Evolutionary conservation across 2,113 vertebrate species (phyloP).

Genomic region (Ophthalmolycus amberensis): DNA sequence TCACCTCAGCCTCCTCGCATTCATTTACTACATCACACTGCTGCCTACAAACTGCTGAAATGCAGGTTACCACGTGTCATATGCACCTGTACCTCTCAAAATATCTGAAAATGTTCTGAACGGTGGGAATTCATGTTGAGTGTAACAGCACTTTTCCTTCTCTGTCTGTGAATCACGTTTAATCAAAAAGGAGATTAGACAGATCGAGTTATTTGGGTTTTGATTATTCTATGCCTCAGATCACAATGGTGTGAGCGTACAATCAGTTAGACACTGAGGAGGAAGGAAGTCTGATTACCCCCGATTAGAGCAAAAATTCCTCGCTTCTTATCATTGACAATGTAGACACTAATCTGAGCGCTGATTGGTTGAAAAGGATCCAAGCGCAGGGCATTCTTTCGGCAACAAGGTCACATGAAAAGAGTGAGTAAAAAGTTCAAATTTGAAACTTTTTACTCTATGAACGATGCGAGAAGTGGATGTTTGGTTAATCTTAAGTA

Average conservation of each 20-base stretch:
- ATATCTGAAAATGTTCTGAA: not conserved
- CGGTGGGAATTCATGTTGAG: not conserved
- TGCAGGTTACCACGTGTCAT: not conserved
- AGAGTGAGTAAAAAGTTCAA: conserved; percentile 27
- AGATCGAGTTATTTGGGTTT: conserved; percentile 52
- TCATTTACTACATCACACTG: not conserved
- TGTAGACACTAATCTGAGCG: conserved; percentile 39
- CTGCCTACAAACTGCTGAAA: not conserved
- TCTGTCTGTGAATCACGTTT: conserved; percentile 23
- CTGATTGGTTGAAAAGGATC: conserved; percentile 48
- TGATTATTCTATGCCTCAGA: conserved; percentile 48
- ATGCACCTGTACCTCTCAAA: not conserved
- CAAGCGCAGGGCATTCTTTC: not conserved
- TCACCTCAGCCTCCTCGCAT: not conserved
- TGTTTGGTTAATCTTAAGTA: not conserved
- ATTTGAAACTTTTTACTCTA: conserved; percentile 27
- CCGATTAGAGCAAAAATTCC: conserved; percentile 56
- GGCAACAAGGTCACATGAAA: conserved; percentile 47
- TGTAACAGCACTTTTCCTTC: not conserved
- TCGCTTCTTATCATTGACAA: conserved; percentile 52
- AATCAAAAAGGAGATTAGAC: conserved; percentile 55
- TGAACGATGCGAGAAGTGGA: not conserved
- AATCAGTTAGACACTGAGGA: conserved; percentile 58
- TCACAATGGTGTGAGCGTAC: conserved; percentile 22
- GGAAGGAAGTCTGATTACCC: conserved; percentile 60